phyloP scores from a whole-genome alignment of 2,888 invertebrate species.

The Agonopterix heracliana region DNA sequence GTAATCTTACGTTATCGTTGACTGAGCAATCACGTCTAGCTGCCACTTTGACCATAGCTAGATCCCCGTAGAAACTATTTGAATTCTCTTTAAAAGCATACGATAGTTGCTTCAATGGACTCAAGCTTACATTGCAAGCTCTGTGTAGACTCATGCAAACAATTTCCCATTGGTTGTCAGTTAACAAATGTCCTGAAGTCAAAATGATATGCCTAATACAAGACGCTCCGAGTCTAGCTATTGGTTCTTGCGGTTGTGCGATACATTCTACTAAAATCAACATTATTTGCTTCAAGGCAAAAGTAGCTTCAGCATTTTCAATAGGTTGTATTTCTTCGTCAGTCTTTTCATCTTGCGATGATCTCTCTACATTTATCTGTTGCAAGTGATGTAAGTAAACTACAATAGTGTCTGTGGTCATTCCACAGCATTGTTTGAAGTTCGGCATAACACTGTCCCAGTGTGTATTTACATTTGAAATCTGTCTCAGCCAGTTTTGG shows the following conservation, averaged over 20 bases:
- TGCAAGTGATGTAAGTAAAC: slow-evolving; percentile 87
- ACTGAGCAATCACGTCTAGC: slow-evolving; percentile 91
- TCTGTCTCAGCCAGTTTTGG: slow-evolving; percentile 92
- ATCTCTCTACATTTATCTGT: slow-evolving; percentile 70
- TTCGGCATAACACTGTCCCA: slow-evolving; percentile 89
- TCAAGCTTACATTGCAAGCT: slow-evolving; percentile 90
- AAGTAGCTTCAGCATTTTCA: slow-evolving; percentile 75
- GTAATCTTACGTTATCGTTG: slow-evolving; percentile 88
- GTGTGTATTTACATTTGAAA: slow-evolving; percentile 81
- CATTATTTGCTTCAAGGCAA: slow-evolving; percentile 90
- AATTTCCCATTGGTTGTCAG: slow-evolving; percentile 91
- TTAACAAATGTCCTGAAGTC: slow-evolving; percentile 88
- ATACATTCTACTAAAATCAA: slow-evolving; percentile 93
- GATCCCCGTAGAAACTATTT: slow-evolving; percentile 95
- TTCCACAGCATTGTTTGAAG: slow-evolving; percentile 96
- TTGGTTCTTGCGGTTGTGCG: slow-evolving; percentile 91
- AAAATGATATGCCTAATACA: slow-evolving; percentile 91
- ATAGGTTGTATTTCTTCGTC: slow-evolving; percentile 71
- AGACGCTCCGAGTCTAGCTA: slow-evolving; percentile 93
- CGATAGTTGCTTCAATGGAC: slow-evolving; percentile 90
- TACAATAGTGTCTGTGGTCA: slow-evolving; percentile 93
- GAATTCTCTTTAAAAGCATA: slow-evolving; percentile 94
- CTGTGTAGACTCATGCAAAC: slow-evolving; percentile 87
- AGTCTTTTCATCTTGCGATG: slow-evolving; percentile 51
- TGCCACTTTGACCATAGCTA: slow-evolving; percentile 94